Percentiles rank a stretch among this genome's conserved stretches.
Conservation (phyloP, 2,888 invertebrate genomes). For the Troglohyphantes excavatus region DNA sequence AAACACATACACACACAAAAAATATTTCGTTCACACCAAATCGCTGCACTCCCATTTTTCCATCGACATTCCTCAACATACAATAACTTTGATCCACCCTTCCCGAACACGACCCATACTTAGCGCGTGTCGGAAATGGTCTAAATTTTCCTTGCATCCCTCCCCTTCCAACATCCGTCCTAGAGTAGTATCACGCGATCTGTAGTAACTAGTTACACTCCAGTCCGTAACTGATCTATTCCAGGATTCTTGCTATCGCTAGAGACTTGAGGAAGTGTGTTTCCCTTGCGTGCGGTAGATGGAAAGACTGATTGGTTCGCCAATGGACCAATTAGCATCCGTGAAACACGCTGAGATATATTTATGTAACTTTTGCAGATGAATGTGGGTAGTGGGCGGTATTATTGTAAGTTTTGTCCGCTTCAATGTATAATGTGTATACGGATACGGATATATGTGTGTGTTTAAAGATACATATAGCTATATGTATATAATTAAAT, state of each 20-base stretch:
- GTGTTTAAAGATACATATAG: too few relatives aligned
- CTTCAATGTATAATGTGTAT: too few relatives aligned
- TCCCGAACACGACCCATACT: slow-evolving; percentile 32
- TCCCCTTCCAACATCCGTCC: slow-evolving; percentile 28
- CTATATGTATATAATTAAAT: too few relatives aligned
- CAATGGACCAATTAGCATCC: slow-evolving; percentile 48
- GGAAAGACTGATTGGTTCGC: slow-evolving; percentile 36
- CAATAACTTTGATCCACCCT: not conserved
- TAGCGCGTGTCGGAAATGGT: slow-evolving; percentile 70
- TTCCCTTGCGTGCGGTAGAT: slow-evolving; percentile 25
- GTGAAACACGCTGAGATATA: not conserved
- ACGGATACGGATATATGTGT: too few relatives aligned
- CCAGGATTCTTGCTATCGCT: slow-evolving; percentile 26
- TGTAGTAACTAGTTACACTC: slow-evolving; percentile 19
- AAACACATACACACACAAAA: too few relatives aligned
- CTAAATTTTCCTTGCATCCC: slow-evolving; percentile 49
- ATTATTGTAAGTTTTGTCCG: too few relatives aligned
- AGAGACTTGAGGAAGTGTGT: slow-evolving; percentile 34
- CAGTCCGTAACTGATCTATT: slow-evolving; percentile 40
- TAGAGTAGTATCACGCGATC: not conserved
- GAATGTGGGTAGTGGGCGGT: too few relatives aligned
- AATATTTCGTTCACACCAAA: not conserved
- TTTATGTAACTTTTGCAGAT: not conserved
- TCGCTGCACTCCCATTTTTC: not conserved
- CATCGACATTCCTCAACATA: not conserved